phyloP scores from a whole-genome alignment of 2,113 vertebrate species.

The Zapus hudsonius region DNA sequence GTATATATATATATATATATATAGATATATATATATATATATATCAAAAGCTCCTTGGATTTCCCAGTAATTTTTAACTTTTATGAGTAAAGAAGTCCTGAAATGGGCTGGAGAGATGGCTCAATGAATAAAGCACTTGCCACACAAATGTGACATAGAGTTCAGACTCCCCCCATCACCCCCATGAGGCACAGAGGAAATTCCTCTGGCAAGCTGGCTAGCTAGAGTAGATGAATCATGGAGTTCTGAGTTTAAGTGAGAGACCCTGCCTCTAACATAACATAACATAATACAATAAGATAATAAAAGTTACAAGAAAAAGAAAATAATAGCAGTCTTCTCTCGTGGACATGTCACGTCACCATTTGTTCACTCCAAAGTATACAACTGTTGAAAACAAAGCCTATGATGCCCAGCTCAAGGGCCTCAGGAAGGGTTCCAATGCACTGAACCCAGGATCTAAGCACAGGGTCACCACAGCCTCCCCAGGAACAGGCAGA shows the following conservation, averaged over 20 bases:
- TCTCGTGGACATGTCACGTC: neutral
- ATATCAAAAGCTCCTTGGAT: neutral
- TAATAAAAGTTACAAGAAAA: accelerated
- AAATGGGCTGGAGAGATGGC: too few relatives aligned
- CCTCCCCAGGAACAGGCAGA: neutral
- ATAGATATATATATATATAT: too few relatives aligned
- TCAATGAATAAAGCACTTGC: too few relatives aligned
- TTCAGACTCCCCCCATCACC: too few relatives aligned
- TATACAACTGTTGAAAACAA: neutral
- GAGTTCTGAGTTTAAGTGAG: too few relatives aligned
- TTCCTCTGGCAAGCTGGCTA: too few relatives aligned
- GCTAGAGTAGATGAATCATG: too few relatives aligned
- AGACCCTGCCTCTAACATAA: too few relatives aligned
- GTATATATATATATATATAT: neutral
- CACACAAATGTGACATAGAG: too few relatives aligned
- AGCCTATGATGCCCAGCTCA: neutral
- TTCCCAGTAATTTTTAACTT: neutral
- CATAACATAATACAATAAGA: too few relatives aligned
- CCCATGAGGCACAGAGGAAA: too few relatives aligned
- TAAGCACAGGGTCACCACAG: accelerated
- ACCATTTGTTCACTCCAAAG: neutral
- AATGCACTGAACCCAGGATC: neutral
- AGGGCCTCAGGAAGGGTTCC: neutral
- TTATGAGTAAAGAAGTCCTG: neutral
- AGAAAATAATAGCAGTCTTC: neutral